These are phyloP conservation scores for Alectura lathami DNA, from an alignment of 2,113 vertebrate species.

Conservation along the genomic window DNA sequence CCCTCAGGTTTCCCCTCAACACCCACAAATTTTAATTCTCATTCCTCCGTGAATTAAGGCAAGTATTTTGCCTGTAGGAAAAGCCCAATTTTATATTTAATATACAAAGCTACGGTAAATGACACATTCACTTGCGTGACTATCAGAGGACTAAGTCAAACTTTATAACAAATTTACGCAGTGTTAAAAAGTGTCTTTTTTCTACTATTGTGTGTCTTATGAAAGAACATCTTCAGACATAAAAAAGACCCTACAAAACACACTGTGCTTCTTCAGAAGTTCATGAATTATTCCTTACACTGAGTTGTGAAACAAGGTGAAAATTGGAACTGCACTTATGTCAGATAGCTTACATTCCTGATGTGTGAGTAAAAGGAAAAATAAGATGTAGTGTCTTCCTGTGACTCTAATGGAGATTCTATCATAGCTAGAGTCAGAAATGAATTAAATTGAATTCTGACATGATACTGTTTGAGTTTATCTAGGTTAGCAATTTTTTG, in stretches of 20 bases:
- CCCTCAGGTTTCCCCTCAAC: neutral
- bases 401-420: too few relatives aligned
- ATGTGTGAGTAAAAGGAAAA: neutral
- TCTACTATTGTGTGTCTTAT: neutral
- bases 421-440: neutral
- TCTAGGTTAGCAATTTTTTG: neutral
- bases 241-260: neutral
- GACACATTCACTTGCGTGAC: neutral
- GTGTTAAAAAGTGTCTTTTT: neutral
- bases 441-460: neutral
- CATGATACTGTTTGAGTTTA: neutral
- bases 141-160: neutral
- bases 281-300: neutral
- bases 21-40: neutral
- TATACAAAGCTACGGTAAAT: neutral
- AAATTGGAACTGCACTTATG: neutral
- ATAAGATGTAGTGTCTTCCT: neutral
- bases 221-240: neutral
- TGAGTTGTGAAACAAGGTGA: neutral
- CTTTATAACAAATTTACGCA: neutral
- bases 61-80: neutral
- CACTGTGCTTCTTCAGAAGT: neutral
- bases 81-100: neutral
- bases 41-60: neutral
- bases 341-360: neutral